A percentile compares a stretch with the other conserved stretches of the same genome.
phyloP scores from a whole-genome alignment of 2,797 vertebrate genomes.

The Petrocephalus sullivani region DNA sequence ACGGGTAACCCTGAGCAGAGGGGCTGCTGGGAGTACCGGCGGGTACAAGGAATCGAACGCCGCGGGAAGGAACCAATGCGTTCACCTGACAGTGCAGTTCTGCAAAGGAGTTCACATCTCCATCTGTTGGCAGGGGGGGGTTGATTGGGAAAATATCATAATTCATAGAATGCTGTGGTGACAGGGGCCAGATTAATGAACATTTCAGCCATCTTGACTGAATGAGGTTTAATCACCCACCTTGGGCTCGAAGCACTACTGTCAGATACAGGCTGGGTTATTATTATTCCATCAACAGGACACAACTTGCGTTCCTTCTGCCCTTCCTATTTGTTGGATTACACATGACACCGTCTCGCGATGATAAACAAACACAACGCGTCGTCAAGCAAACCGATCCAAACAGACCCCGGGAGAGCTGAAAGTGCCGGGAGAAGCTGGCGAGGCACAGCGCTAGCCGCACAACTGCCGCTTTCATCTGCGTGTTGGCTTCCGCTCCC shows the following conservation, averaged over 20 bases:
- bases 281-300: slow-evolving; percentile 11
- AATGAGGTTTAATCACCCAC: not conserved
- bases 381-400: slow-evolving; percentile 28
- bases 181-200: not conserved
- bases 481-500: slow-evolving; percentile 17
- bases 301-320: slow-evolving; percentile 14
- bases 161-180: not conserved
- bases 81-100: not conserved
- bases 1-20: not conserved
- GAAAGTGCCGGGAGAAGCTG: slow-evolving; percentile 25
- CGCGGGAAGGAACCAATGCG: not conserved
- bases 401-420: slow-evolving; percentile 30
- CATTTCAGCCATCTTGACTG: not conserved
- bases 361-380: slow-evolving; percentile 18
- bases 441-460: slow-evolving; percentile 6
- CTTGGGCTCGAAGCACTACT: not conserved
- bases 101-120: not conserved
- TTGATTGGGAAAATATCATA: not conserved
- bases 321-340: slow-evolving; percentile 22
- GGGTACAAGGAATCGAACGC: not conserved
- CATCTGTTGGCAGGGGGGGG: not conserved
- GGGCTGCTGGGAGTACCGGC: not conserved
- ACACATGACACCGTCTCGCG: not conserved
- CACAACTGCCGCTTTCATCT: slow-evolving; percentile 37
- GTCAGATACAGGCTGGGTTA: not conserved